A percentile compares a stretch with the other conserved stretches of the same genome.
Evolutionary conservation across 2,113 vertebrate genomes (phyloP).

Genomic region (Ptyas mucosa): DNA sequence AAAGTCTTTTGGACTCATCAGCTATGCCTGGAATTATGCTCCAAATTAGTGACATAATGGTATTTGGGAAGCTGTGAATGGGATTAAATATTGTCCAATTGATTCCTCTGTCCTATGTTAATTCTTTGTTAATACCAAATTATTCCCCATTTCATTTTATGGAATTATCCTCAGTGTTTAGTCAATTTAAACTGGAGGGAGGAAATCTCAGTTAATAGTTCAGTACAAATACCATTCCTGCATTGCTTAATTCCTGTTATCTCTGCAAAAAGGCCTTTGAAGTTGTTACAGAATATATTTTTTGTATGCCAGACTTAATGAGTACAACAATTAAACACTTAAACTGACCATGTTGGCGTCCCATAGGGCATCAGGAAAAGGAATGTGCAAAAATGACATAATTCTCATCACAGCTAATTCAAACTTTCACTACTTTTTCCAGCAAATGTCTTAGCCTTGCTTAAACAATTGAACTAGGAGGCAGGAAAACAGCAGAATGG

Average conservation of each 20-base stretch:
- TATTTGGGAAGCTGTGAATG: conserved; percentile 12
- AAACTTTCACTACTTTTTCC: fast-evolving
- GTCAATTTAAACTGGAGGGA: conserved; percentile 33
- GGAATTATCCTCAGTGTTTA: conserved; percentile 5
- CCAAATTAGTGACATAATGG: background rate
- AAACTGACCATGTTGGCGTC: background rate
- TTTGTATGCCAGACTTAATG: background rate
- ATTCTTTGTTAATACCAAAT: conserved; percentile 24
- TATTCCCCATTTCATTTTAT: background rate
- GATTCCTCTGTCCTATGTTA: conserved; percentile 17
- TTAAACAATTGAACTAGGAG: background rate
- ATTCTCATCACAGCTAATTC: background rate
- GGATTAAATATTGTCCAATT: background rate
- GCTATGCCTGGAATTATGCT: background rate
- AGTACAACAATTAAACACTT: background rate
- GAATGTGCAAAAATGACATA: background rate
- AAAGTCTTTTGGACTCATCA: background rate
- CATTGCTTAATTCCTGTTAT: conserved; percentile 26
- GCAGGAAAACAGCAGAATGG: background rate
- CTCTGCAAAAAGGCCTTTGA: conserved; percentile 22
- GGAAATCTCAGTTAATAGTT: conserved; percentile 31
- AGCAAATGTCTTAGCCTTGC: background rate
- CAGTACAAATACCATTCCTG: conserved; percentile 1
- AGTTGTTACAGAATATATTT: conserved; percentile 7
- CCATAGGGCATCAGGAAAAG: background rate